Base-by-base conservation (phyloP, 2,113 vertebrate genomes). In the Brienomyrus longianalis region DNA sequence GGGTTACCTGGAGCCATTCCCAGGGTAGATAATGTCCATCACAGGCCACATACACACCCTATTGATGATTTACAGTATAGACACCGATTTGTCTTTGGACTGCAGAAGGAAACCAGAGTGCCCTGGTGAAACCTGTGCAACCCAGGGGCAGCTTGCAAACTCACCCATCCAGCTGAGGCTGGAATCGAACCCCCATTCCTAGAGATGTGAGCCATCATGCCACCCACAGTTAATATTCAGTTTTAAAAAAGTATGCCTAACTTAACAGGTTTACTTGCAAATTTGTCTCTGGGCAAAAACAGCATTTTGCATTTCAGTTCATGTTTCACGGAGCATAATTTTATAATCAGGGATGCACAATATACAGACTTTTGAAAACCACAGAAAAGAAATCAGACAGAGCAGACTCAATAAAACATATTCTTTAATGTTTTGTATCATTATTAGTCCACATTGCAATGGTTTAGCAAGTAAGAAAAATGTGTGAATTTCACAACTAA, bases 401-500 rank as follows among this genome's bases (percentile, higher is more conserved):
- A 91, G 90, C 31, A 89, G 91, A 93, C 94, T 92, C 94, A 94
- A 95, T 95, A 96, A 95, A 96, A 96, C 96, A 97, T 95, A 94
- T 92, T 90, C 95, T 95, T 97, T 96, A 95, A 95, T 97, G 93
- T 97, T 96, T 96, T 96, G 96, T 96, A 96, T 97, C 96, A 95
- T 97, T 97, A 96, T 98, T 97, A 98, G 97, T 97, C 94, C 97
- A 97, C 97, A 97, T 97, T 96, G 97, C 97, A 98, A 97, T 96
- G 97, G 96, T 96, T 93, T 95, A 96, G 96, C 96, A 96, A 96
- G 95, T 95, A 95, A 96, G 95, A 95, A 95, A 95, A 92, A 90
- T 91, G 94, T 94, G 80, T 90, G 86, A 96, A 96, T 97, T 95
- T 96, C 96, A 95, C 97, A 95, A 94, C 97, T 97, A 97, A 97